These are phyloP conservation scores for Yponomeuta malinellus DNA, from an alignment of 2,888 invertebrate genomes.

Conservation along the genomic window DNA sequence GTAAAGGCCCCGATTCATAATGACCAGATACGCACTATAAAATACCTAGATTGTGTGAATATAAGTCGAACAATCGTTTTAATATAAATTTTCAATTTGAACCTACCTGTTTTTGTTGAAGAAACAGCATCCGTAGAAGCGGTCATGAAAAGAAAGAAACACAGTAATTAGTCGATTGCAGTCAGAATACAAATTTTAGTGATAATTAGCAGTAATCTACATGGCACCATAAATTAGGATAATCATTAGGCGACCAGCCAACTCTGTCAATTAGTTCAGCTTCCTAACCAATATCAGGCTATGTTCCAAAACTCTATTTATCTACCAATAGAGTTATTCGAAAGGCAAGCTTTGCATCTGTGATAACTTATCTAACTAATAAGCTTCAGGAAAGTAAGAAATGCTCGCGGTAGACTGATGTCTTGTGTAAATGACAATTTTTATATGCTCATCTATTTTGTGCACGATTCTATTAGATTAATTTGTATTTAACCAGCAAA, in stretches of 20 bases:
- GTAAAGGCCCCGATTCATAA: background rate
- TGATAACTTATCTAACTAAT: too few species aligned
- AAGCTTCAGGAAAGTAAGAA: too few species aligned
- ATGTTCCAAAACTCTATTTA: background rate
- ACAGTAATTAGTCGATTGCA: background rate
- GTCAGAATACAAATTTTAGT: background rate
- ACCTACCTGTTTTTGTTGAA: conserved; percentile 36
- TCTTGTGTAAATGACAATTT: too few species aligned
- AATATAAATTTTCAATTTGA: conserved; percentile 22
- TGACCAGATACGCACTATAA: too few species aligned
- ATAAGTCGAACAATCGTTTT: too few species aligned
- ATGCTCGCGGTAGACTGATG: too few species aligned
- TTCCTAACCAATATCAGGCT: background rate
- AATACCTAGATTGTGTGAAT: too few species aligned
- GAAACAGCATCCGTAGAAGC: conserved; percentile 24
- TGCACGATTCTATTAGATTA: too few species aligned
- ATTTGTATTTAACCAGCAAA: too few species aligned
- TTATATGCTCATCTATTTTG: too few species aligned
- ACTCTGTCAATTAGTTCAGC: background rate
- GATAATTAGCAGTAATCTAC: background rate
- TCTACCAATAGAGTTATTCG: background rate
- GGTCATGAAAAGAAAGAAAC: conserved; percentile 29
- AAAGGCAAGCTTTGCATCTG: too few species aligned
- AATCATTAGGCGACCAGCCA: background rate
- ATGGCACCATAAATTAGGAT: background rate